Evolutionary conservation across 1,140 invertebrate species (phyloP), one percentile per base, ranked within the genome.

Genomic region (Bathynomus jamesi): DNA sequence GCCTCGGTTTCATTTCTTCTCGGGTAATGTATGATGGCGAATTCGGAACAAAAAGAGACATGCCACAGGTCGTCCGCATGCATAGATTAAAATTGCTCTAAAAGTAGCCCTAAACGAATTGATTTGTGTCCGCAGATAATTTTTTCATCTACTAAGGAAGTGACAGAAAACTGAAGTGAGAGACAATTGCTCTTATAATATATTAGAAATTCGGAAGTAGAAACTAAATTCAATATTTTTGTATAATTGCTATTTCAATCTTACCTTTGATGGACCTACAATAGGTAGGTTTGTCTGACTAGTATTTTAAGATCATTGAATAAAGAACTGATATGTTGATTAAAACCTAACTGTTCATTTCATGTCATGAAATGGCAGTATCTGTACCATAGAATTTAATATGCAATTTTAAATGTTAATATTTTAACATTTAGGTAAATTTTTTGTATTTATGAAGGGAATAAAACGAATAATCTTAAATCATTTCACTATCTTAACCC

Each of bases 351-450:
- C 21, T 53, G 13, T 40, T 11, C 13, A 53, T 53, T 17, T 8
- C 17, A 17, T 2, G 40, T n/a, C n/a, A n/a, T n/a, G 21, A 53
- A 53, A 53, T 53, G 40, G 21, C 40, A 17, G 13, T 40, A 21
- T 53, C 40, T 53, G 40, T 53, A 53, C n/a, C 21, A 53, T 53
- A 53, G 40, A 21, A 53, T 21, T 11, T 53, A 53, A 53, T 53
- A 53, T 53, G 40, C 40, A 53, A 53, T 53, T 53, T 53, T 53
- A 53, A 53, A 53, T 53, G 40, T 53, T 53, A 53, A 53, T 53
- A 21, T n/a, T 53, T 53, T 53, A 53, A 53, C 40, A 53, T 53
- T 53, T 53, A 53, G 40, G 40, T 53, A 53, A 53, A 53, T n/a
- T 53, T 53, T 53, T 53, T 53, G 40, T 53, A 53, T 53, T 53